Evolutionary conservation across 2,888 invertebrate genomes (phyloP), one percentile per base, ranked within the genome.

Genomic region (Eutolmus rufibarbis): DNA sequence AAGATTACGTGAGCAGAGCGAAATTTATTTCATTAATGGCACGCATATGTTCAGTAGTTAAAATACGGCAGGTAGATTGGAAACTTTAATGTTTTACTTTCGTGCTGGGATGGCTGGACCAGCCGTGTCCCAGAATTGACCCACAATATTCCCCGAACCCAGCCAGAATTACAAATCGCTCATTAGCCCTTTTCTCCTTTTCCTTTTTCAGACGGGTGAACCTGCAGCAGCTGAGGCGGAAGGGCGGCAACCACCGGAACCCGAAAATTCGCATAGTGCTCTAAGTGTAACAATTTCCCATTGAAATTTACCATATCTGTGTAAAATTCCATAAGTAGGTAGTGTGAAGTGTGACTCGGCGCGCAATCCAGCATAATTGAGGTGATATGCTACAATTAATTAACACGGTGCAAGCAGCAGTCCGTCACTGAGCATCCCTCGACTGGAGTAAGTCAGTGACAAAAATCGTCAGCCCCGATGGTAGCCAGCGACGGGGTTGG

Each of bases 351-450:
- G 66, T 66, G 23, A 23, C 66, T 66, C 28, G 28, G 23, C 19
- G 66, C 19, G 66, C 28, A 66, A 66, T 28, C 9, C 66, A 66
- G 23, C 28, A 66, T 66, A 81, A 51, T 81, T 51, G 9, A 16
- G 51, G 81, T 81, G 81, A 81, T 81, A 51, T 81, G 81, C 81
- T 81, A 81, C 81, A 51, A 51, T 31, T 81, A 46, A 40, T 40
- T 40, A 81, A 81, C 19, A 31, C 81, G 81, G 56, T 56, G 46
- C 23, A 81, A 81, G 34, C 28, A 81, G 51, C 4, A 51, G 31
- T 81, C 31, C 31, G 74, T 84, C 74, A 84, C 84, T 84, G 57
- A 37, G 40, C 56, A 51, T 81, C 51, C 5, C n/a, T 5, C 16
- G 23, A 40, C 66, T 66, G 37, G 66, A 40, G 66, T 84, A 37